Conservation (phyloP, 1,140 invertebrate species). For the Drosophila athabasca region DNA sequence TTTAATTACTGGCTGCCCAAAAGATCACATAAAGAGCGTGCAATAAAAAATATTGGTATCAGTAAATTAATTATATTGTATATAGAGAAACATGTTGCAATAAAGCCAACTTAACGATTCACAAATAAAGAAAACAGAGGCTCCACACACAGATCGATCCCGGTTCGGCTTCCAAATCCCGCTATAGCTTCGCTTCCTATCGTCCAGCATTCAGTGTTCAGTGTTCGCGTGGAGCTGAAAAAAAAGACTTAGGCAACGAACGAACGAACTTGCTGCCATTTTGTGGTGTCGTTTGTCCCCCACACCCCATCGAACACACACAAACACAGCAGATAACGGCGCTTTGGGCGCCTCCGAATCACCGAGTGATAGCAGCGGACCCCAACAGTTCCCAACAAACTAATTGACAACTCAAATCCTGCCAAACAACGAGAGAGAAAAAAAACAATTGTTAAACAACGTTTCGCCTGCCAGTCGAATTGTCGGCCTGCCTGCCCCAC, state of each 20-base stretch:
- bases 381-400: conserved; percentile 60
- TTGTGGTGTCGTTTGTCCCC: conserved; percentile 37
- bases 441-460: conserved; percentile 70
- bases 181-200: too few relatives aligned
- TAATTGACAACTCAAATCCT: conserved; percentile 82
- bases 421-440: conserved; percentile 50
- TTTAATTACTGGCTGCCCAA: conserved; percentile 71
- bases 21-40: conserved; percentile 78
- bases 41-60: conserved; percentile 75
- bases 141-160: conserved; percentile 9
- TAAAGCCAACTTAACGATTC: conserved; percentile 69
- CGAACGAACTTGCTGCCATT: conserved; percentile 77
- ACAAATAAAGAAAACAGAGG: conserved; percentile 64
- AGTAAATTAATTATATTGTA: conserved; percentile 80
- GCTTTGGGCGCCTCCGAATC: conserved; percentile 58
- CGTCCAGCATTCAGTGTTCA: too few relatives aligned
- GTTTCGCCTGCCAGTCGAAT: conserved; percentile 55
- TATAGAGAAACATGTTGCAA: conserved; percentile 77
- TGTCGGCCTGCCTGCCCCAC: conserved; percentile 28
- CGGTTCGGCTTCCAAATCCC: conserved; percentile 23
- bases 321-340: conserved; percentile 66
- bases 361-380: conserved; percentile 61
- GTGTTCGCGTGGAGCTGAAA: conserved; percentile 16
- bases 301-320: conserved; percentile 2
- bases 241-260: conserved; percentile 82